phyloP scores from a whole-genome alignment of 1,140 invertebrate species.

The Riptortus pedestris region DNA sequence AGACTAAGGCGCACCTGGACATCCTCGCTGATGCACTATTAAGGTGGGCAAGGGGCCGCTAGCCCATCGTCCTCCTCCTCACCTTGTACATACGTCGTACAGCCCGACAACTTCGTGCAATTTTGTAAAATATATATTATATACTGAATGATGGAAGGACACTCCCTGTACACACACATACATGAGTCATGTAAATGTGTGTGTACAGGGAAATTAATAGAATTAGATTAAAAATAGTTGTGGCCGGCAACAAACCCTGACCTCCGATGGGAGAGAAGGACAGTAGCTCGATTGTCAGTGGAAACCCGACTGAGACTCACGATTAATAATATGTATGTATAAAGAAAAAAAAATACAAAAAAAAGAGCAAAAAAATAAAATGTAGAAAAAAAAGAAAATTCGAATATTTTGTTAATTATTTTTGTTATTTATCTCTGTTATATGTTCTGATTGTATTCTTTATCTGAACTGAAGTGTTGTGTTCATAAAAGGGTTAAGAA shows the following conservation, averaged over 20 bases:
- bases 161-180: neutral
- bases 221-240: constrained; percentile 9
- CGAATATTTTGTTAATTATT: constrained; percentile 11
- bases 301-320: constrained; percentile 7
- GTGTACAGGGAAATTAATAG: neutral
- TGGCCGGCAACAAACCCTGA: constrained; percentile 11
- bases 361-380: constrained; percentile 11
- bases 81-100: constrained; percentile 5
- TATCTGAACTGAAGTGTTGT: neutral
- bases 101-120: constrained; percentile 4
- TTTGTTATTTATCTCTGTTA: constrained; percentile 13
- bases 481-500: neutral
- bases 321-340: constrained; percentile 12
- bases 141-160: constrained; percentile 13
- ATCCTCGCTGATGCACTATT: constrained; percentile 83
- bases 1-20: constrained; percentile 90
- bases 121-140: constrained; percentile 13
- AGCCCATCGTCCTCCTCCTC: constrained; percentile 35
- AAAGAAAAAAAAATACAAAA: constrained; percentile 9
- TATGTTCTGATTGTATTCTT: neutral
- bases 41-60: constrained; percentile 82
- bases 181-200: neutral
- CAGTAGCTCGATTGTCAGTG: constrained; percentile 1
- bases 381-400: neutral
- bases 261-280: constrained; percentile 4